Base-by-base conservation (phyloP, 1,140 invertebrate species). In the Camponotus pennsylvanicus region DNA sequence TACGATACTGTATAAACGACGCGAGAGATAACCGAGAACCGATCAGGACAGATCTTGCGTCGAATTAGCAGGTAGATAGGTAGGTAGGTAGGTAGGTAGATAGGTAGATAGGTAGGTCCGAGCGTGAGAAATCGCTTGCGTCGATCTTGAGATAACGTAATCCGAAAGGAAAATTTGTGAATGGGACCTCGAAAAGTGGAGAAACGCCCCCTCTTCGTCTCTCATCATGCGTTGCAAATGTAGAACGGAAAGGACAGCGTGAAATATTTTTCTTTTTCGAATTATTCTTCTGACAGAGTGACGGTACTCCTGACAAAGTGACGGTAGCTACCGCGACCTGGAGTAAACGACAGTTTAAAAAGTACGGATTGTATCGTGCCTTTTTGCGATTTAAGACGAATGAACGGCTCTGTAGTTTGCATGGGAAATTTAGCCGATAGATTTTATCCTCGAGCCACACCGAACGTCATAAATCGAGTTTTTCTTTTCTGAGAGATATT, bases 11-110 rank as follows among this genome's bases (percentile, higher is more conserved):
- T 83, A 49, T 49, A 55, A 89, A 85, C 88, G 77, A 73, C 85
- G 32, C 52, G 34, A 70, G 27, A 88, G 88, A 89, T 89, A 89
- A 88, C 87, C 45, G 82, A 86, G 82, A 49, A 80, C 77, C 88
- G 75, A 89, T 89, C 87, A 78, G 66, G 87, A 86, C 83, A 88
- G 83, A 87, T 88, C 67, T 75, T 75, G 80, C 61, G 86, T 85
- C 88, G 90, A 90, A 90, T 90, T 90, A 89, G 89, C 88, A 89
- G 89, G 90, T 86, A 91, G 73, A 80, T 45, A 45, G 32, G n/a
- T 69, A 64, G 37, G 6, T 40, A 40, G 37, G 37, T 40, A 40
- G 37, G 37, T 78, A 27, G 78, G 77, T 88, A 89, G 84, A 13
- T 49, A 49, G 45, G 13, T 3, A 49, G 45, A 3, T 78, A 27